These are phyloP conservation scores for Eristalis pertinax DNA, from an alignment of 2,888 invertebrate species.

Conservation along the genomic window DNA sequence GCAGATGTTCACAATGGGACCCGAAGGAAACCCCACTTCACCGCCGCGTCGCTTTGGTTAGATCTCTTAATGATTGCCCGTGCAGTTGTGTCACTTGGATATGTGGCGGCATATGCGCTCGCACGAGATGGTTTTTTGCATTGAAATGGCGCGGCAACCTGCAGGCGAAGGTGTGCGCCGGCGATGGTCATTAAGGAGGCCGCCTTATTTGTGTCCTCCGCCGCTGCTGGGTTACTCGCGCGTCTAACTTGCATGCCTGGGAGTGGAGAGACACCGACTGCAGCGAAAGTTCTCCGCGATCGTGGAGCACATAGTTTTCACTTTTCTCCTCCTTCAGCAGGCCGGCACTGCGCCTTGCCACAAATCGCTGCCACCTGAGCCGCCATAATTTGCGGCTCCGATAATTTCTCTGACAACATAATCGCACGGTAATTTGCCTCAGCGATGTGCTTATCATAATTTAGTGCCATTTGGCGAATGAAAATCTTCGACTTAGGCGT, in stretches of 20 bases:
- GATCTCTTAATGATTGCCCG: slow-evolving; percentile 31
- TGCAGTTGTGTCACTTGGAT: slow-evolving; percentile 25
- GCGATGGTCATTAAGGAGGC: slow-evolving; percentile 38
- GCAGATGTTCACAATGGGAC: slow-evolving; percentile 27
- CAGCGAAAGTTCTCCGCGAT: slow-evolving; percentile 51
- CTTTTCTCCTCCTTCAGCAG: slow-evolving; percentile 26
- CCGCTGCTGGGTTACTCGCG: slow-evolving; percentile 28
- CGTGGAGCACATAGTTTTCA: slow-evolving; percentile 42
- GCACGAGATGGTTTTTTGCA: not conserved
- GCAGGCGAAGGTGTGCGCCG: slow-evolving; percentile 45
- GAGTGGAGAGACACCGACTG: slow-evolving; percentile 11
- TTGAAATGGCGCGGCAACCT: slow-evolving; percentile 31
- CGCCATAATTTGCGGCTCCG: slow-evolving; percentile 37
- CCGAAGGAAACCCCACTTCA: not conserved
- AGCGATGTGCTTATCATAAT: slow-evolving; percentile 60
- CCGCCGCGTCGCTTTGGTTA: not conserved
- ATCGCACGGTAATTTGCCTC: slow-evolving; percentile 49
- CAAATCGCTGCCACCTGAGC: slow-evolving; percentile 37
- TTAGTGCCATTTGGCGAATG: slow-evolving; percentile 61
- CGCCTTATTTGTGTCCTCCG: slow-evolving; percentile 32
- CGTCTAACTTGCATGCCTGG: slow-evolving; percentile 28
- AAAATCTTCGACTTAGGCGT: slow-evolving; percentile 53
- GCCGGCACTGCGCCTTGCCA: slow-evolving; percentile 25
- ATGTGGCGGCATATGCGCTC: slow-evolving; percentile 4
- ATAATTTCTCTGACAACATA: slow-evolving; percentile 50